A percentile compares a stretch with the other conserved stretches of the same genome.
These are phyloP conservation scores for Cynopterus brachyotis DNA, from an alignment of 2,113 vertebrate genomes.

Conservation along the genomic window DNA sequence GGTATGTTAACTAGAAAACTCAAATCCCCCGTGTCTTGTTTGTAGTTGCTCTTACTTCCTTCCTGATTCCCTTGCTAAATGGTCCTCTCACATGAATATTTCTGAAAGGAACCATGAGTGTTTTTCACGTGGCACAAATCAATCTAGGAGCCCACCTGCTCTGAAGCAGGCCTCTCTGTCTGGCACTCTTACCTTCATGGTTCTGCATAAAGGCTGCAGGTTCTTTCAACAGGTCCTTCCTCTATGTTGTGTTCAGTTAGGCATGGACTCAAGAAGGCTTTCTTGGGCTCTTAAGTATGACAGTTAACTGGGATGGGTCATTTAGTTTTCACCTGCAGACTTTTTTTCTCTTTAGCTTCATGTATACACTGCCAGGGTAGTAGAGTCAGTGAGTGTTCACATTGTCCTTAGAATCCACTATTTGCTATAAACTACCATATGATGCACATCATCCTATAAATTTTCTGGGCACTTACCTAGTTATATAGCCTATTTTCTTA, in stretches of 20 bases:
- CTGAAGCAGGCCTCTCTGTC: neutral
- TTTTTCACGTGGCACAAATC: neutral
- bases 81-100: neutral
- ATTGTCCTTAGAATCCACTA: neutral
- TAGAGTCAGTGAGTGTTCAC: no score
- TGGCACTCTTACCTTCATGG: neutral
- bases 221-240: neutral
- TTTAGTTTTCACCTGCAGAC: neutral
- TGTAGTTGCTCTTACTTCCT: neutral
- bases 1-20: neutral
- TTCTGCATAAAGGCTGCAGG: neutral
- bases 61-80: neutral
- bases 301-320: neutral
- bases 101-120: neutral
- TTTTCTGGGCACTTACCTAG: neutral
- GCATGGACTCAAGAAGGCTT: neutral
- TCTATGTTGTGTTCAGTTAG: neutral
- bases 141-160: neutral
- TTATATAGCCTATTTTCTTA: neutral
- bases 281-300: neutral
- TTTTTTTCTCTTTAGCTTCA: neutral
- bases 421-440: neutral
- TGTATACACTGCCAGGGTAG: no score
- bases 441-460: neutral
- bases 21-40: neutral